Conservation (phyloP, 2,888 invertebrate genomes). For the Cistogaster globosa region DNA sequence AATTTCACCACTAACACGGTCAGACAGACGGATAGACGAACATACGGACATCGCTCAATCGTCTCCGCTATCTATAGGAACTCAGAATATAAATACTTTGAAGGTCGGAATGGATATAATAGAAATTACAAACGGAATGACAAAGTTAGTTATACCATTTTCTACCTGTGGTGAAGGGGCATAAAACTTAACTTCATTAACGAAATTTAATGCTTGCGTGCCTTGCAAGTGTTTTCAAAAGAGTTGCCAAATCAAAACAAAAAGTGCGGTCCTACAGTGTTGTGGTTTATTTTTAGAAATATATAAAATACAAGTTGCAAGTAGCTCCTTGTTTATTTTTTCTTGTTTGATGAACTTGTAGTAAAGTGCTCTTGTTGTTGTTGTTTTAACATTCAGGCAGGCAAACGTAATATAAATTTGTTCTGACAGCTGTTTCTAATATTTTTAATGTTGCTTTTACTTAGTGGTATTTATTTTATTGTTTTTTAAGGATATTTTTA, state of each 20-base stretch:
- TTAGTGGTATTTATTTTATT: background rate
- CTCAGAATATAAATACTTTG: too few species aligned
- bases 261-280: slow-evolving; percentile 15
- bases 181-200: slow-evolving; percentile 33
- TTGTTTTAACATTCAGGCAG: slow-evolving; percentile 19
- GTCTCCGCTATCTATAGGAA: too few species aligned
- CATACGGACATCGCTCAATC: too few species aligned
- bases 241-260: slow-evolving; percentile 1
- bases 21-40: too few species aligned
- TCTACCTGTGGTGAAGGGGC: too few species aligned
- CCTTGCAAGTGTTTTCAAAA: slow-evolving; percentile 24
- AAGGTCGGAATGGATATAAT: too few species aligned
- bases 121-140: too few species aligned
- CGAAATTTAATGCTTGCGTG: background rate
- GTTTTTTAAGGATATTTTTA: slow-evolving; percentile 51
- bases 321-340: slow-evolving; percentile 1
- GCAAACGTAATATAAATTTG: slow-evolving; percentile 48
- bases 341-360: slow-evolving; percentile 22
- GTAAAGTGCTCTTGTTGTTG: slow-evolving; percentile 21
- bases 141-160: too few species aligned
- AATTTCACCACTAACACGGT: too few species aligned
- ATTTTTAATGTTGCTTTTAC: slow-evolving; percentile 15
- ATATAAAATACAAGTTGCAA: slow-evolving; percentile 25
- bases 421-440: slow-evolving; percentile 66
- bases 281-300: slow-evolving; percentile 48